A percentile compares a stretch with the other conserved stretches of the same genome.
Evolutionary conservation across 2,797 vertebrate species (phyloP).

Genomic region (Bradypodion ventrale): DNA sequence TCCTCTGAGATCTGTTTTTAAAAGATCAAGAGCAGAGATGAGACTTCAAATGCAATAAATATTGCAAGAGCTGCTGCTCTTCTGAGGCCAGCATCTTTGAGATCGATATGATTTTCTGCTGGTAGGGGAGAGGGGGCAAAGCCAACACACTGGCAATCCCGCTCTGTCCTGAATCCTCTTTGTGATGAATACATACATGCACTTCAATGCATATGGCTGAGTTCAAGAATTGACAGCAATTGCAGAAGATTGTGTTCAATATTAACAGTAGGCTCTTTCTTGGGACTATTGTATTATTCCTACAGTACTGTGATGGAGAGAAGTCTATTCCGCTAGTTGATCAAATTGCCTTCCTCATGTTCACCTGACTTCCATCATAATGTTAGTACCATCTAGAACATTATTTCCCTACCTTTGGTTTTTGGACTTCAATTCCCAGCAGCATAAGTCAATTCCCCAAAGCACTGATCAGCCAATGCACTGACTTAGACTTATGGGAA

Average conservation of each 20-base stretch:
- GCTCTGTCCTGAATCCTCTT: conserved; percentile 65
- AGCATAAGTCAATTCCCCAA: too few species aligned
- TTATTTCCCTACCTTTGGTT: too few species aligned
- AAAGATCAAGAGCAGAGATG: conserved; percentile 72
- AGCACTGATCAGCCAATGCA: too few species aligned
- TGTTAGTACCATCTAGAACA: neutral
- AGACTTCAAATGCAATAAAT: conserved; percentile 76
- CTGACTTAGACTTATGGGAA: too few species aligned
- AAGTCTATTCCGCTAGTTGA: too few species aligned
- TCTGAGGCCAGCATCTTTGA: conserved; percentile 67
- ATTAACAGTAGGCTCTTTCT: neutral
- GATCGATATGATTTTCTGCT: conserved; percentile 66
- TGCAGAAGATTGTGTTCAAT: neutral
- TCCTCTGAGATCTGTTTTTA: conserved; percentile 73
- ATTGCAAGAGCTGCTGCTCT: conserved; percentile 69
- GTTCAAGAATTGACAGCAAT: conserved; percentile 45
- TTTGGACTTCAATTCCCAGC: too few species aligned
- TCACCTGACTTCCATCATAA: too few species aligned
- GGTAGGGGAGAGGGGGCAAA: conserved; percentile 65
- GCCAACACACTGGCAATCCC: conserved; percentile 65
- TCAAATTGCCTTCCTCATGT: neutral
- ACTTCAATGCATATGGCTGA: conserved; percentile 39
- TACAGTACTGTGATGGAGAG: neutral
- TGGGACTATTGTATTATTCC: neutral
- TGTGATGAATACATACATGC: conserved; percentile 63